Percentiles rank a stretch among this genome's conserved stretches.
phyloP scores from a whole-genome alignment of 2,113 vertebrate genomes.

The Neogale vison region DNA sequence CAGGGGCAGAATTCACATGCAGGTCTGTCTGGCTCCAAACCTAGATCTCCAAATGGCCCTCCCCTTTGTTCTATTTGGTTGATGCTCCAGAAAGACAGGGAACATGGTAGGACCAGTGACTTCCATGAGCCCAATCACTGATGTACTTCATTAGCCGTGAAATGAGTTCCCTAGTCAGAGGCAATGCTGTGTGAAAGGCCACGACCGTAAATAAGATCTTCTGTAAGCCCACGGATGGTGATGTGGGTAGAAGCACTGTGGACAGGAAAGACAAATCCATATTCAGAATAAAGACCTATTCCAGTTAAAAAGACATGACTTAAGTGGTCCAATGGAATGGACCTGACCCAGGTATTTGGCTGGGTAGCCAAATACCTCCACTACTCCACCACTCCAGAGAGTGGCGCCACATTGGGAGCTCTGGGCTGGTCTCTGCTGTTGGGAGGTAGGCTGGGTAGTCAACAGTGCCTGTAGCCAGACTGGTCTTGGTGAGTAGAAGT shows the following conservation, averaged over 20 bases:
- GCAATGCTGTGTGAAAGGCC: conserved; percentile 18
- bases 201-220: not conserved
- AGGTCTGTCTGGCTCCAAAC: not conserved
- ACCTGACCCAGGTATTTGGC: not conserved
- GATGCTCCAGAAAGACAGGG: not conserved
- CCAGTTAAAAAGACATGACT: not conserved
- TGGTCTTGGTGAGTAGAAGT: not conserved
- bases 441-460: not conserved
- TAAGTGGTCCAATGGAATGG: not conserved
- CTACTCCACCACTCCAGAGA: not conserved
- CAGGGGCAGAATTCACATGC: not conserved
- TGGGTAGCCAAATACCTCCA: too few species aligned
- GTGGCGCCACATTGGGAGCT: not conserved
- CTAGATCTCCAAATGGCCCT: not conserved
- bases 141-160: conserved; percentile 2
- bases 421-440: not conserved
- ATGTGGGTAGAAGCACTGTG: not conserved
- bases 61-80: not conserved
- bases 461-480: not conserved
- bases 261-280: not conserved
- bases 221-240: not conserved
- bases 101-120: not conserved
- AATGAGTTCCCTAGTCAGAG: conserved; percentile 38
- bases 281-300: not conserved
- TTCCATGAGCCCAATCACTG: not conserved